A percentile compares a stretch with the other conserved stretches of the same genome.
phyloP scores from a whole-genome alignment of 2,113 vertebrate species.

The Rhynchomys soricoides region DNA sequence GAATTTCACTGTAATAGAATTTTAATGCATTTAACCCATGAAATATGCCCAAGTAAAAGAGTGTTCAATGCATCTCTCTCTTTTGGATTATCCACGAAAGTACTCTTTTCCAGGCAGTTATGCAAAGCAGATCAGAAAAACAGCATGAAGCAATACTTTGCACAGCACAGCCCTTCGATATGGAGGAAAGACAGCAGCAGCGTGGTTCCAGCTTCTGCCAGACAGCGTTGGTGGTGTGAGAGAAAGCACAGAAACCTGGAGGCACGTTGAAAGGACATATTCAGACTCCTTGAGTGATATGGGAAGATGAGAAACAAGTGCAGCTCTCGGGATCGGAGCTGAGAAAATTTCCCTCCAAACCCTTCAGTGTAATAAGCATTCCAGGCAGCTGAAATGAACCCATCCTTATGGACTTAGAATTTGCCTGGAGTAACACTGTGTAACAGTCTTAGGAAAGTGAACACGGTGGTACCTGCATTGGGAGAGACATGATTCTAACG shows the following conservation, averaged over 20 bases:
- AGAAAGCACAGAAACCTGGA: slow-evolving; percentile 77
- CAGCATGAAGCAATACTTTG: slow-evolving; percentile 64
- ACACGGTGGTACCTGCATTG: not conserved
- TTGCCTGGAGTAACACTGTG: not conserved
- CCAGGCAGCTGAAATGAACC: slow-evolving; percentile 66
- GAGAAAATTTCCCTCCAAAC: slow-evolving; percentile 56
- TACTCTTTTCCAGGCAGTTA: slow-evolving; percentile 67
- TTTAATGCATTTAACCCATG: slow-evolving; percentile 60
- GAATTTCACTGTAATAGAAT: slow-evolving; percentile 47
- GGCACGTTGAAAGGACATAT: slow-evolving; percentile 75
- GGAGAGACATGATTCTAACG: slow-evolving; percentile 27
- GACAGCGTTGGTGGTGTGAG: slow-evolving; percentile 82
- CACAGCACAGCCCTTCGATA: slow-evolving; percentile 58
- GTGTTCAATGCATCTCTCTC: slow-evolving; percentile 45
- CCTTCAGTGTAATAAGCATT: slow-evolving; percentile 61
- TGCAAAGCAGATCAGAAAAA: slow-evolving; percentile 69
- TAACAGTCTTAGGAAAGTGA: slow-evolving; percentile 28
- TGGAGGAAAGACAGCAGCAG: slow-evolving; percentile 75
- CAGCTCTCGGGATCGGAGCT: slow-evolving; percentile 43
- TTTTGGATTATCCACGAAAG: slow-evolving; percentile 68
- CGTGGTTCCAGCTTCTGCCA: slow-evolving; percentile 72
- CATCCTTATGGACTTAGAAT: not conserved
- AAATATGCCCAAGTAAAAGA: slow-evolving; percentile 53
- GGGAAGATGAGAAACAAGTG: slow-evolving; percentile 72
- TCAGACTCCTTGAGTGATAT: slow-evolving; percentile 68